Evolutionary conservation across 2,888 invertebrate genomes (phyloP).

Genomic region (Napeogenes inachia): DNA sequence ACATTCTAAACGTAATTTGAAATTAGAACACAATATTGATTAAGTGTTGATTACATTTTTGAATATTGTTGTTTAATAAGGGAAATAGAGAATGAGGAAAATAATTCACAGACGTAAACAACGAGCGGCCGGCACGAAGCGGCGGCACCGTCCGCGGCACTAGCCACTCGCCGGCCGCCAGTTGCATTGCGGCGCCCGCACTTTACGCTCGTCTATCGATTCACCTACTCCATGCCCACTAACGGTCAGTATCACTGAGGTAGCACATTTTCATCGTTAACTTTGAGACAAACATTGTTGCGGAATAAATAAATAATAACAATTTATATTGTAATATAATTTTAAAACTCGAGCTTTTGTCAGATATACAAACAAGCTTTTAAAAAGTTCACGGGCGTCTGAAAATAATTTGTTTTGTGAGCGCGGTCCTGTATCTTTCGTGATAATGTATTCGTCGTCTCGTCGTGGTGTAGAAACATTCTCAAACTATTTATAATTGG

Average conservation of each 20-base stretch:
- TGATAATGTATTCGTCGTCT: conserved; percentile 2
- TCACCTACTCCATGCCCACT: conserved; percentile 20
- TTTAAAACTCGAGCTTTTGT: neutral
- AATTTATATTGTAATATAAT: neutral
- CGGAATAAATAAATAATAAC: neutral
- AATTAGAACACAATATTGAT: neutral
- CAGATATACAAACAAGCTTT: neutral
- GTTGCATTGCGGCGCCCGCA: conserved; percentile 11
- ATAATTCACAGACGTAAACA: neutral
- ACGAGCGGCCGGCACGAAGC: conserved; percentile 7
- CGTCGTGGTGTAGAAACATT: neutral
- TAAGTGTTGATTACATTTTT: neutral
- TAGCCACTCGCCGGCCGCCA: conserved; percentile 11
- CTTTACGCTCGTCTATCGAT: conserved; percentile 7
- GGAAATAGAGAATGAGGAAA: neutral
- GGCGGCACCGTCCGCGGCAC: conserved; percentile 15
- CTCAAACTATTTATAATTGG: conserved; percentile 2
- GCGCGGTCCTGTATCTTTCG: neutral
- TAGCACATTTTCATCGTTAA: too few species aligned
- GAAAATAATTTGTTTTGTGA: conserved; percentile 6
- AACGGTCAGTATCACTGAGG: conserved; percentile 27
- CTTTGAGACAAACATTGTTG: too few species aligned
- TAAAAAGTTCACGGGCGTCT: conserved; percentile 8
- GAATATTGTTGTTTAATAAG: neutral
- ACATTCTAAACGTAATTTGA: neutral